Conservation (phyloP, 1,140 invertebrate genomes). For the Diprion similis region DNA sequence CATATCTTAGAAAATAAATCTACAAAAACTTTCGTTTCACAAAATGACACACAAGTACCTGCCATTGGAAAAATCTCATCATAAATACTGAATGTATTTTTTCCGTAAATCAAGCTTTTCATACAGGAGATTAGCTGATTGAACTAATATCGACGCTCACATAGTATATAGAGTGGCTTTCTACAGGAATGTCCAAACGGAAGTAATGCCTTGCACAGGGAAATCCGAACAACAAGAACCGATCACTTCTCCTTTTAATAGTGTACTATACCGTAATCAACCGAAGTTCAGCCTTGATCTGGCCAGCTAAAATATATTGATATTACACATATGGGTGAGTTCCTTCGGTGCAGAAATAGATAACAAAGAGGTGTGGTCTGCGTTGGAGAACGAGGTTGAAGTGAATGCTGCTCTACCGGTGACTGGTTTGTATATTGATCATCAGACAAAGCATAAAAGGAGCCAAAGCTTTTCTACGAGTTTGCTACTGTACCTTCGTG, state of each 20-base stretch:
- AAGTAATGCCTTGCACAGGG: background rate
- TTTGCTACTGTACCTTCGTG: background rate
- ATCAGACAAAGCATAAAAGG: background rate
- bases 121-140: no score
- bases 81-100: no score
- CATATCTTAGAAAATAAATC: no score
- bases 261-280: background rate
- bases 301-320: background rate
- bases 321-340: background rate
- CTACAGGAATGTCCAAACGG: background rate
- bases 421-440: background rate
- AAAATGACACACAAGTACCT: no score
- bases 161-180: no score
- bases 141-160: no score
- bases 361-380: constrained; percentile 15
- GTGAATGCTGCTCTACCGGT: background rate
- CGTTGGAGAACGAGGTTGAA: background rate
- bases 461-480: background rate
- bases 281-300: constrained; percentile 1
- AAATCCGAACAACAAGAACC: background rate
- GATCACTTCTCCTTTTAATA: background rate
- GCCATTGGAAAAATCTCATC: no score
- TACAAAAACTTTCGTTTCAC: no score
- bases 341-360: background rate
- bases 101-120: no score